A percentile compares a stretch with the other conserved stretches of the same genome.
Conservation (phyloP, 2,113 vertebrate species). For the Eretmodus cyanostictus region DNA sequence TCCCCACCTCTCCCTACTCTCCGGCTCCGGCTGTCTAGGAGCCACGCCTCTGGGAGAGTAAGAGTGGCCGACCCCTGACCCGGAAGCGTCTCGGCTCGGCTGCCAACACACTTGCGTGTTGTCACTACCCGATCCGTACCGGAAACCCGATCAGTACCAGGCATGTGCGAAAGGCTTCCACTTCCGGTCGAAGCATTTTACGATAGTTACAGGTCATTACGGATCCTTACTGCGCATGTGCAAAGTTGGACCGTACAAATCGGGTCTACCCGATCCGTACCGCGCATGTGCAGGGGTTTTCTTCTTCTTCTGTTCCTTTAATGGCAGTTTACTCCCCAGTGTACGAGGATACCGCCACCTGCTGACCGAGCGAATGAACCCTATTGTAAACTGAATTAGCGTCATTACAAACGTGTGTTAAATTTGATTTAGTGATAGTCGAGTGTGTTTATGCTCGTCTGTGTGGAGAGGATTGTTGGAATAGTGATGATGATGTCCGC, state of each 20-base stretch:
- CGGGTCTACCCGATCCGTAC: background rate
- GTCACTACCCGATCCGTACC: background rate
- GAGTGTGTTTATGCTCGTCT: too few relatives aligned
- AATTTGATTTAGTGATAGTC: too few relatives aligned
- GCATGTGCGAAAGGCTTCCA: background rate
- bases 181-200: background rate
- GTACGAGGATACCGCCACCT: fast-evolving
- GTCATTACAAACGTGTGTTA: too few relatives aligned
- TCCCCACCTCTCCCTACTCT: background rate
- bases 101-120: background rate
- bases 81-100: background rate
- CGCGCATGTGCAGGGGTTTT: fast-evolving
- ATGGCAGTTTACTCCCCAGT: background rate
- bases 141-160: background rate
- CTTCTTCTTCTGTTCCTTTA: background rate
- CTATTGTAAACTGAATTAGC: too few relatives aligned
- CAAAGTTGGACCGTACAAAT: fast-evolving
- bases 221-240: background rate
- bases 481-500: too few relatives aligned
- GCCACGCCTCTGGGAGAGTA: background rate
- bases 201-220: fast-evolving
- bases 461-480: too few relatives aligned
- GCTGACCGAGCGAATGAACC: fast-evolving
- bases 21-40: background rate
- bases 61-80: background rate